phyloP scores from a whole-genome alignment of 1,140 invertebrate genomes.

The Meteorus sp. region DNA sequence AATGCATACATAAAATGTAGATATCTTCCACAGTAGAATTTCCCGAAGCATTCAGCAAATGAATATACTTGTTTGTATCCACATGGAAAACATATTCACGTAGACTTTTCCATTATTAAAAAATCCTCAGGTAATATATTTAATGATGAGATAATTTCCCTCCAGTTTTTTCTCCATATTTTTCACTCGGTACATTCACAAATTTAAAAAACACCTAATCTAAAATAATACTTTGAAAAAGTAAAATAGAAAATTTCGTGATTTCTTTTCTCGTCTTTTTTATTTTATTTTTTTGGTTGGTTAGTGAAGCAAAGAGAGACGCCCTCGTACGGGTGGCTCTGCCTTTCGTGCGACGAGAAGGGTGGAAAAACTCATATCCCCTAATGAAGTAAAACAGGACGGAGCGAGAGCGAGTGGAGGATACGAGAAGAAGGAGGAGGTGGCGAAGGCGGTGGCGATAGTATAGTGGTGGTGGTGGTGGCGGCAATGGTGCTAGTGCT shows the following conservation, averaged over 20 bases:
- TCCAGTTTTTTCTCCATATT: too few species aligned
- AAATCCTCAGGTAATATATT: too few species aligned
- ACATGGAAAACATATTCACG: too few species aligned
- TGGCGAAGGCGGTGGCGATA: neutral
- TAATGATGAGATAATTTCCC: too few species aligned
- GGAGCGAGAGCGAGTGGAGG: constrained; percentile 11
- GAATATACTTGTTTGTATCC: too few species aligned
- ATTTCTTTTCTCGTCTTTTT: too few species aligned
- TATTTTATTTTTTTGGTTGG: too few species aligned
- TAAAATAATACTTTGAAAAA: neutral
- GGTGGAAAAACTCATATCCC: constrained; percentile 44
- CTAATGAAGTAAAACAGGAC: constrained; percentile 44
- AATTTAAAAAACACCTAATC: too few species aligned
- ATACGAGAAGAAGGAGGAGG: constrained; percentile 10
- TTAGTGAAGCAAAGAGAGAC: constrained; percentile 20
- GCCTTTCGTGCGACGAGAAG: constrained; percentile 25
- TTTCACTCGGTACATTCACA: too few species aligned
- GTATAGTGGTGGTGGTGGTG: constrained; percentile 10
- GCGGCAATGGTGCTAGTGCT: neutral
- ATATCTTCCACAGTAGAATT: neutral
- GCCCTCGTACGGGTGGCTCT: constrained; percentile 9
- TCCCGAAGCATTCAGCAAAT: neutral
- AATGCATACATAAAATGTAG: neutral
- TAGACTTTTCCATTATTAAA: too few species aligned
- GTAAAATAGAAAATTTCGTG: neutral